These are phyloP conservation scores for Zaprionus inermis DNA, from an alignment of 1,140 invertebrate species.

Conservation along the genomic window DNA sequence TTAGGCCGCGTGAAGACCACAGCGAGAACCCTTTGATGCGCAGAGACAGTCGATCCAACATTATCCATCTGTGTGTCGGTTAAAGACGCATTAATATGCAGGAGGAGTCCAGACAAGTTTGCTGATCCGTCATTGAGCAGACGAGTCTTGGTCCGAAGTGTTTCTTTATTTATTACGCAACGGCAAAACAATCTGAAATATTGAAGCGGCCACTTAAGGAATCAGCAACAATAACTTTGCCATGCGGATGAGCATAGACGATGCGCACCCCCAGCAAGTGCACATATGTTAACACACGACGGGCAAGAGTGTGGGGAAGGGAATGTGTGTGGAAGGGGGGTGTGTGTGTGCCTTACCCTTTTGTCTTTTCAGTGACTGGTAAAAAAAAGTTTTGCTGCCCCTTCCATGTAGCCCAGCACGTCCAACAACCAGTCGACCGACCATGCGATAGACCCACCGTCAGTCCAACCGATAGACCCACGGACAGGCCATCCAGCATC, in stretches of 20 bases:
- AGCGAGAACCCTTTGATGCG: conserved; percentile 5
- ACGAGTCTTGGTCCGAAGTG: conserved; percentile 37
- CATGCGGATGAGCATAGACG: conserved; percentile 41
- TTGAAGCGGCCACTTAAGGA: conserved; percentile 64
- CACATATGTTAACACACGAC: neutral
- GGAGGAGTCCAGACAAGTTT: conserved; percentile 21
- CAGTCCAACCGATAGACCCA: conserved; percentile 6
- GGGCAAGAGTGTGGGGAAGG: neutral
- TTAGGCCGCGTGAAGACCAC: neutral
- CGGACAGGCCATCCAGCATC: neutral
- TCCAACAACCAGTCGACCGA: conserved; percentile 3
- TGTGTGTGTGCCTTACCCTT: conserved; percentile 35
- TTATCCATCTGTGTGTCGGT: neutral
- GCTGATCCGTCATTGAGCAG: conserved; percentile 52
- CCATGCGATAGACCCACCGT: neutral
- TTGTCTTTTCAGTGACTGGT: conserved; percentile 47
- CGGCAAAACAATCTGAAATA: conserved; percentile 49
- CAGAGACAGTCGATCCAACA: neutral
- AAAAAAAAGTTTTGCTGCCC: conserved; percentile 23
- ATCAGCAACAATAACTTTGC: conserved; percentile 63
- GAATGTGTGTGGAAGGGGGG: neutral
- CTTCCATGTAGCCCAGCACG: neutral
- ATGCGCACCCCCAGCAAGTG: conserved; percentile 5
- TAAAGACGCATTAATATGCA: conserved; percentile 45
- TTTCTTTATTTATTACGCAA: conserved; percentile 56